phyloP scores from a whole-genome alignment of 2,888 invertebrate species.

The Sarcophaga carnaria region DNA sequence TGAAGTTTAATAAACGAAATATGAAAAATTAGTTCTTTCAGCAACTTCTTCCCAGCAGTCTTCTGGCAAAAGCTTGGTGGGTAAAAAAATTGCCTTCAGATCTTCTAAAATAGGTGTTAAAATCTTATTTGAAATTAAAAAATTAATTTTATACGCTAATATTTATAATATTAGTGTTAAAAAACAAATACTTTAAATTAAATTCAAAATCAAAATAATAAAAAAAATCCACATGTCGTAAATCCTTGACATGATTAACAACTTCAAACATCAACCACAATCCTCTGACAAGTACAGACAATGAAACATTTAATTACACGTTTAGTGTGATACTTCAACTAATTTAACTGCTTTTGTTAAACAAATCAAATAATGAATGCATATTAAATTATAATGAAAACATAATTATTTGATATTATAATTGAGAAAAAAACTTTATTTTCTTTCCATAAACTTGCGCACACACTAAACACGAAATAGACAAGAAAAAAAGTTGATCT shows the following conservation, averaged over 20 bases:
- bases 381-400: neutral
- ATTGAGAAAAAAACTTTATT: no score
- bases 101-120: no score
- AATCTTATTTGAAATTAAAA: no score
- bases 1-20: no score
- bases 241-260: slow-evolving; percentile 62
- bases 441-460: no score
- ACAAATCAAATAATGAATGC: neutral
- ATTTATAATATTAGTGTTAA: no score
- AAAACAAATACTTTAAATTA: no score
- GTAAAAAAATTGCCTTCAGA: no score
- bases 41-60: no score
- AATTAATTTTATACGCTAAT: no score
- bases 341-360: neutral
- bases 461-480: neutral
- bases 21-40: no score
- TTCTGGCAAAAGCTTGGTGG: no score
- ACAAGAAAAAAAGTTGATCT: neutral
- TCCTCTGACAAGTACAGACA: slow-evolving; percentile 9
- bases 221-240: neutral
- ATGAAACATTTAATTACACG: slow-evolving; percentile 49
- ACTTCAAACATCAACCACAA: slow-evolving; percentile 19
- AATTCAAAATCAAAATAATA: neutral
- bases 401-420: neutral
- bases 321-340: neutral